phyloP scores from a whole-genome alignment of 1,140 invertebrate species.

The Nephila pilipes region DNA sequence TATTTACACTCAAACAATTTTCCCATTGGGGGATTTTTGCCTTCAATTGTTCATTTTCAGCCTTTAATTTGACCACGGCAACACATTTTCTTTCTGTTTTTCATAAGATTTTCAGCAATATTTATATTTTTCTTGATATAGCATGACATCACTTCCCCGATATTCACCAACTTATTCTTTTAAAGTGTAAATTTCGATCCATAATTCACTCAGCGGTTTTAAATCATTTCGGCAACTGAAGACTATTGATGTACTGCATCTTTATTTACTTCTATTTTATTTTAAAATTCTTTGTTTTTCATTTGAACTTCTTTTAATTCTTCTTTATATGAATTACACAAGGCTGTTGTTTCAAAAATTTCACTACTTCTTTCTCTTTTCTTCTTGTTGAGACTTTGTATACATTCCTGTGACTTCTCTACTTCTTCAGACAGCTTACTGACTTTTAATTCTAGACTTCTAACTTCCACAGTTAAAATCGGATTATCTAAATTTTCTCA shows the following conservation, averaged over 20 bases:
- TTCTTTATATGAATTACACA: conserved; percentile 38
- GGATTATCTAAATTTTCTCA: too few species aligned
- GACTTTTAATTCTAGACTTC: conserved; percentile 69
- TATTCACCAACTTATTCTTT: conserved; percentile 67
- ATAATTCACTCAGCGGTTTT: conserved; percentile 51
- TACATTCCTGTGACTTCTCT: conserved; percentile 55
- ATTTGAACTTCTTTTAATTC: conserved; percentile 60
- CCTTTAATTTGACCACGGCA: conserved; percentile 53
- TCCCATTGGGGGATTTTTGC: conserved; percentile 63
- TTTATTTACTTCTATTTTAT: conserved; percentile 74
- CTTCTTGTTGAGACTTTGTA: conserved; percentile 61
- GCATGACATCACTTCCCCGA: conserved; percentile 58
- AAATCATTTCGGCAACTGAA: conserved; percentile 59
- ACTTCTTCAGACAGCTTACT: conserved; percentile 58
- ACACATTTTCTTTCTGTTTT: conserved; percentile 64
- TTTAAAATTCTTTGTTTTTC: conserved; percentile 65
- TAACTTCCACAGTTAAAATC: too few species aligned
- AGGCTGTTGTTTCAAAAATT: conserved; percentile 49
- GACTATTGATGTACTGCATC: conserved; percentile 71
- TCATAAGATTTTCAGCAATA: conserved; percentile 51
- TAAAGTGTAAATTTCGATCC: conserved; percentile 59
- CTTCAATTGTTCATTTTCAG: conserved; percentile 70
- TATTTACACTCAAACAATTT: conserved; percentile 72
- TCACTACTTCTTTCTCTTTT: conserved; percentile 51
- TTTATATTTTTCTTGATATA: conserved; percentile 74